Percentiles rank a stretch among this genome's conserved stretches.
These are phyloP conservation scores for Crossoptilon crossoptilon DNA, from an alignment of 2,797 vertebrate species.

Conservation along the genomic window DNA sequence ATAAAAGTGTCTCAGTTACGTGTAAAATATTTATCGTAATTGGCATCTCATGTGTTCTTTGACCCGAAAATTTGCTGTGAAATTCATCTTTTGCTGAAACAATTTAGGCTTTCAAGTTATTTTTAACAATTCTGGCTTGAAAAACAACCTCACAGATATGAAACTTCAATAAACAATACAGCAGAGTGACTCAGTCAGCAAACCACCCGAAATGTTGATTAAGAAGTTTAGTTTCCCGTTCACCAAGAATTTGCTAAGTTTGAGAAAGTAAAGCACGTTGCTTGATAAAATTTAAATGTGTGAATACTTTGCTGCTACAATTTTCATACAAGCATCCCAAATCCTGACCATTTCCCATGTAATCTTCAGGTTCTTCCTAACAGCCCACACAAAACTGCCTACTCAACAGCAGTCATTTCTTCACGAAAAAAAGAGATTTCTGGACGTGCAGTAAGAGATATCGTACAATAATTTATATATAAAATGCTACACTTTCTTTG, in stretches of 20 bases:
- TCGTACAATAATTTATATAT: neutral
- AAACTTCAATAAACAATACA: neutral
- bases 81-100: neutral
- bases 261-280: neutral
- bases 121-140: neutral
- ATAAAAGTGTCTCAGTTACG: neutral
- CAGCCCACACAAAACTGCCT: neutral
- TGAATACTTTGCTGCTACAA: neutral
- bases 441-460: neutral
- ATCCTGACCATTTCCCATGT: neutral
- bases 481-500: neutral
- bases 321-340: neutral
- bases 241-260: neutral
- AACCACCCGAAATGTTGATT: neutral
- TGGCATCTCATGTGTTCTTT: fast-evolving
- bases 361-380: neutral
- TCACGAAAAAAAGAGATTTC: neutral
- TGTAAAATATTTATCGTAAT: fast-evolving
- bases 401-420: neutral
- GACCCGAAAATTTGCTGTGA: neutral
- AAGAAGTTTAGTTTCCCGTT: neutral
- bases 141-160: neutral
- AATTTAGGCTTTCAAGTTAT: neutral
- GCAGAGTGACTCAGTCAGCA: neutral
- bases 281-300: neutral